Evolutionary conservation across 53 echinoderm and acorn worm genomes (phyloP).

Genomic region (Paracentrotus lividus): DNA sequence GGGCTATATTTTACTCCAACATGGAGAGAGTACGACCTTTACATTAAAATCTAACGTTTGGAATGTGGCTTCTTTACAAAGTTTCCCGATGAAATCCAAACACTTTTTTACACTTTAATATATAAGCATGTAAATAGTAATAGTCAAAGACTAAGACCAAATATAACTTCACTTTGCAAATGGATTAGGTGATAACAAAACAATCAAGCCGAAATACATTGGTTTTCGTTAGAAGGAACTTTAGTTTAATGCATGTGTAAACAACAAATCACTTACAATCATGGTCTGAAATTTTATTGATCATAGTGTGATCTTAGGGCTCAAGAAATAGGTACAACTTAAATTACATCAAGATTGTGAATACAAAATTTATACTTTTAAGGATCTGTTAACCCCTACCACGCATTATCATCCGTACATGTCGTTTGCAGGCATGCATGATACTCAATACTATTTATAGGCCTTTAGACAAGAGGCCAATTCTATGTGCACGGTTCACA

Average conservation of each 20-base stretch:
- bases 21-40: constrained; percentile 9
- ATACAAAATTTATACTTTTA: neutral
- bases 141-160: neutral
- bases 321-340: neutral
- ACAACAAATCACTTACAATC: neutral
- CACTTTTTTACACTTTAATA: neutral
- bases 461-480: too few relatives aligned
- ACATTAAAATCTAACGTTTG: neutral
- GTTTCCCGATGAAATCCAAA: neutral
- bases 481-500: too few relatives aligned
- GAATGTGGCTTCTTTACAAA: constrained; percentile 44
- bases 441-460: too few relatives aligned
- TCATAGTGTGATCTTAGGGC: neutral
- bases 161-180: neutral
- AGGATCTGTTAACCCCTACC: neutral
- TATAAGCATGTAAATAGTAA: neutral
- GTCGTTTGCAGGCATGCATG: neutral
- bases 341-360: neutral
- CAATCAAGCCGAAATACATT: neutral
- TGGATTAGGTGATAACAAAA: neutral
- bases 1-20: neutral
- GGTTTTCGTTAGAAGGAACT: too few relatives aligned
- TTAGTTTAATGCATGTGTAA: too few relatives aligned
- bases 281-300: neutral
- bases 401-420: neutral